Evolutionary conservation across 35 echinoderm and acorn worm genomes (phyloP).

Genomic region (Apostichopus parvimensis): DNA sequence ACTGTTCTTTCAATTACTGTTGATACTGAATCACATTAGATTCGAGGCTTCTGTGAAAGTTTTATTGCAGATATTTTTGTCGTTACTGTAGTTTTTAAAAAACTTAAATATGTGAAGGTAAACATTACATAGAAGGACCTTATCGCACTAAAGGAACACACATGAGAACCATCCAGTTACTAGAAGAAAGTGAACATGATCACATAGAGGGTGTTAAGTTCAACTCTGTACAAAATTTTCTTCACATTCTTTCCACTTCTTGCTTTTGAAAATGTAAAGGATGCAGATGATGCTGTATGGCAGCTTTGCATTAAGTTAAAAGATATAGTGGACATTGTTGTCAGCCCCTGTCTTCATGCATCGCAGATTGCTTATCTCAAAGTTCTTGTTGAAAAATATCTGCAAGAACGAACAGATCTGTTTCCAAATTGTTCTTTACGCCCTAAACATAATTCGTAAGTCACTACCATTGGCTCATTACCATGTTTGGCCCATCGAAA

Average conservation of each 20-base stretch:
- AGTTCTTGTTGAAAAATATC: constrained; percentile 56
- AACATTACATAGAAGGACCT: not conserved
- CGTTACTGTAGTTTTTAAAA: not conserved
- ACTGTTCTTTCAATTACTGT: constrained; percentile 24
- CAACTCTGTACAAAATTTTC: constrained; percentile 12
- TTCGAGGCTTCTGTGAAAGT: constrained; percentile 52
- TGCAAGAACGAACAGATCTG: constrained; percentile 14
- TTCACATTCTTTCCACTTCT: constrained; percentile 64
- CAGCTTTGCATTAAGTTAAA: constrained; percentile 48
- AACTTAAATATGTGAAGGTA: not conserved
- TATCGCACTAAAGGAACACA: not conserved
- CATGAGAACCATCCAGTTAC: not conserved
- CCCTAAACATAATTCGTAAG: constrained; percentile 35
- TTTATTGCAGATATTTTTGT: not conserved
- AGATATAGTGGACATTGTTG: constrained; percentile 64
- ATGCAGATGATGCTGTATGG: constrained; percentile 68
- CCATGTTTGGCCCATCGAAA: constrained; percentile 42
- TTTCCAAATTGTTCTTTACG: constrained; percentile 53
- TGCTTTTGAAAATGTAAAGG: constrained; percentile 36
- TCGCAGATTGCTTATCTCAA: constrained; percentile 61
- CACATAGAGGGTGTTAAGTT: not conserved
- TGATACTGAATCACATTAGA: constrained; percentile 55
- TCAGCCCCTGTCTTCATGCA: not conserved
- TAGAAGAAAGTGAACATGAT: not conserved
- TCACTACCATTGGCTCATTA: constrained; percentile 10